Percentiles rank a stretch among this genome's conserved stretches.
Conservation (phyloP, 2,888 invertebrate genomes). For the Hylaea fasciaria region DNA sequence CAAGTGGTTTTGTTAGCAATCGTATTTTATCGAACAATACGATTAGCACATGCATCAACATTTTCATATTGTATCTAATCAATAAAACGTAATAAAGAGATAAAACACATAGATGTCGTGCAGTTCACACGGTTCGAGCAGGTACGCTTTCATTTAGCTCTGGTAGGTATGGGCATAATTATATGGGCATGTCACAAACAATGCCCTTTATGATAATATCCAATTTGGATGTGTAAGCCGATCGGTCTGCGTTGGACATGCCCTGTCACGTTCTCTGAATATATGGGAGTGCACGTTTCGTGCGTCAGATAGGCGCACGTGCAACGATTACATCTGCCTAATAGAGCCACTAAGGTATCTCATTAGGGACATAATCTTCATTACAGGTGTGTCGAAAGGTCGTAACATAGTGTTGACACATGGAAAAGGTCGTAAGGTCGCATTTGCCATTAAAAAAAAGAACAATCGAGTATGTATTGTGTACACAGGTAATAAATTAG, state of each 20-base stretch:
- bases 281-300: constrained; percentile 44
- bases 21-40: constrained; percentile 49
- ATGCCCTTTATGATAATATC: constrained; percentile 30
- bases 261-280: constrained; percentile 54
- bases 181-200: constrained; percentile 30
- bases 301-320: constrained; percentile 50
- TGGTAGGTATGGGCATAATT: constrained; percentile 21
- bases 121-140: constrained; percentile 35
- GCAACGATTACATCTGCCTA: constrained; percentile 47
- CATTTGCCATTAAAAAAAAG: constrained; percentile 7
- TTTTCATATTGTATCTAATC: constrained; percentile 32
- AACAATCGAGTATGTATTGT: constrained; percentile 28
- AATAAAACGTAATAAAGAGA: constrained; percentile 19
- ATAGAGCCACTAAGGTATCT: constrained; percentile 50
- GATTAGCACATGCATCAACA: constrained; percentile 46
- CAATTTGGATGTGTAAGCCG: constrained; percentile 39
- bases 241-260: constrained; percentile 49
- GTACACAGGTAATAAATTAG: constrained; percentile 53
- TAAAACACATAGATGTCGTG: constrained; percentile 19
- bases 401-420: constrained; percentile 9
- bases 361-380: constrained; percentile 49
- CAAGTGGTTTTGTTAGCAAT: constrained; percentile 34
- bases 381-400: constrained; percentile 17
- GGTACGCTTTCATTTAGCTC: constrained; percentile 22
- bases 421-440: constrained; percentile 17